Evolutionary conservation across 2,797 vertebrate genomes (phyloP).

Genomic region (Sebastiscus tertius): DNA sequence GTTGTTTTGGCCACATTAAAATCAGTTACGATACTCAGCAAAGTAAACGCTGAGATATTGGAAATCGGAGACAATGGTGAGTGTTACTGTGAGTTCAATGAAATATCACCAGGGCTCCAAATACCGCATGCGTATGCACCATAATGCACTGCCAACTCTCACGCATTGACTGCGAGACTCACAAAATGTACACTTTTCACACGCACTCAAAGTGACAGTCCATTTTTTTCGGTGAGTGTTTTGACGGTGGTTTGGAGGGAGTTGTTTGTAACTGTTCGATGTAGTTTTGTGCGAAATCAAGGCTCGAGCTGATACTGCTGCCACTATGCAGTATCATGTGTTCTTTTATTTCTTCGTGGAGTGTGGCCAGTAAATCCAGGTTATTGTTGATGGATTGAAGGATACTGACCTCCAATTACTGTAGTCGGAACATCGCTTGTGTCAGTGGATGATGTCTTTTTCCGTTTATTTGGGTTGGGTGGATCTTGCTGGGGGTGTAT

Average conservation of each 20-base stretch:
- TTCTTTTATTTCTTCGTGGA: too few species aligned
- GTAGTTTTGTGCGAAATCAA: accelerated
- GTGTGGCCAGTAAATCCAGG: too few species aligned
- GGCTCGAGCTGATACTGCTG: accelerated
- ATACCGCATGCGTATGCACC: not conserved
- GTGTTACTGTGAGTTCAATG: not conserved
- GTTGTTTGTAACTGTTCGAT: too few species aligned
- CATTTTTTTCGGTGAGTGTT: too few species aligned
- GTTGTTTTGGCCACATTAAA: not conserved
- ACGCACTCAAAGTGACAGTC: not conserved
- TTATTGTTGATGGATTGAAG: too few species aligned
- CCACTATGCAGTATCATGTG: too few species aligned
- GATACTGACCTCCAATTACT: too few species aligned
- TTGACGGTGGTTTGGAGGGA: too few species aligned
- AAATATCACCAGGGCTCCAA: not conserved
- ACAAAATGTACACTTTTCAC: not conserved
- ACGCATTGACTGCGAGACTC: not conserved
- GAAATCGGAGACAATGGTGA: not conserved
- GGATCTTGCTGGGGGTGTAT: too few species aligned
- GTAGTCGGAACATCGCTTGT: too few species aligned
- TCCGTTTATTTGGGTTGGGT: too few species aligned
- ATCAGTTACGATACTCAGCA: not conserved
- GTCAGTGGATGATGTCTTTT: too few species aligned
- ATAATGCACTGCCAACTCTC: not conserved
- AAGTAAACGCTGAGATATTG: not conserved